Conservation (phyloP, 2,113 vertebrate genomes). For the Mirza zaza region DNA sequence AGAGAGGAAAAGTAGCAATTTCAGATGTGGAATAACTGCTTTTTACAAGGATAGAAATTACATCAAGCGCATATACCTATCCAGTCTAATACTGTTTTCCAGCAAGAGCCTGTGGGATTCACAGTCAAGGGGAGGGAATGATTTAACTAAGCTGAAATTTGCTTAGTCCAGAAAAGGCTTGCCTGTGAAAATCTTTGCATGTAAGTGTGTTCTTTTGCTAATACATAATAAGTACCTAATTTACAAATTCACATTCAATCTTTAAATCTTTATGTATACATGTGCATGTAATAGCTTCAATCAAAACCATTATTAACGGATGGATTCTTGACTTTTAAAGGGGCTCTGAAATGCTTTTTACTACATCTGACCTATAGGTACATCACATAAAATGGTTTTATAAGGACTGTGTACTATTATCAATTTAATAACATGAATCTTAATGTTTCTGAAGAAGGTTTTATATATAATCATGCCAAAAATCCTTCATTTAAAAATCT, state of each 20-base stretch:
- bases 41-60: conserved; percentile 76
- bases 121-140: conserved; percentile 53
- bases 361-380: background rate
- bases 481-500: conserved; percentile 25
- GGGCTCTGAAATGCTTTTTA: background rate
- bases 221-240: conserved; percentile 27
- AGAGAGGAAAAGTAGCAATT: conserved; percentile 71
- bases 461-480: background rate
- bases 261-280: background rate
- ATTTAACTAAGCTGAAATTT: conserved; percentile 65
- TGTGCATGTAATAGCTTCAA: background rate
- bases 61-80: conserved; percentile 56
- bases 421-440: background rate
- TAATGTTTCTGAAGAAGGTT: background rate
- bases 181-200: background rate
- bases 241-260: background rate
- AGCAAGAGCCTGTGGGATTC: conserved; percentile 62
- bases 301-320: background rate
- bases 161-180: background rate
- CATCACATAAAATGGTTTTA: background rate
- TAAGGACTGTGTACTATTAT: background rate
- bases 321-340: conserved; percentile 9
- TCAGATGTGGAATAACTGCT: conserved; percentile 67
- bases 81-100: conserved; percentile 65
- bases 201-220: conserved; percentile 37